Evolutionary conservation across 2,888 invertebrate species (phyloP), one percentile per base, ranked within the genome.

Genomic region (Tipula helvola): DNA sequence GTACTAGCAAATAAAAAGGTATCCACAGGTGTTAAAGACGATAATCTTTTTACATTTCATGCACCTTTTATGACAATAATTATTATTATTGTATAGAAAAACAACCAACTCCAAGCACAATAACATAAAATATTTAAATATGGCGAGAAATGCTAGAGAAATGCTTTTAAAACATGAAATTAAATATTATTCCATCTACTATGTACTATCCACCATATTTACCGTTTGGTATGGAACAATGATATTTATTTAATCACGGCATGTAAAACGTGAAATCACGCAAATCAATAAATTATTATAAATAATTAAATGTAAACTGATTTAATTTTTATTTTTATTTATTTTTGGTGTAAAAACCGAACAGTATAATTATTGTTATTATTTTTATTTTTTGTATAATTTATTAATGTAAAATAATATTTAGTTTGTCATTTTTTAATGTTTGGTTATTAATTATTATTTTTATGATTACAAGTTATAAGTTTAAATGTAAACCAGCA

Each of bases 11-110:
- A 44, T 44, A 44, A 44, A 44, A 28, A 71, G 28, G 28, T 71
- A 71, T 71, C 71, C 71, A 71, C 71, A 71, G 71, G 71, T 71
- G 71, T 71, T 71, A 71, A 71, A 71, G 71, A 71, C 71, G 71
- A 71, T 71, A 71, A 71, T 71, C 71, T 18, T 71, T 71, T 71
- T 71, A 10, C 71, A 12, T 71, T 71, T 18, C 71, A 71, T 71
- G 28, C 28, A 18, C 3, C 28, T 71, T 57, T 71, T 71, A 71
- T 28, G 71, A 71, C 71, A 71, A 71, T 71, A 71, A 71, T 71
- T 71, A 71, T 28, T 28, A 28, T 71, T 28, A 2, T 10, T 44
- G 44, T 10, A 52, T 3, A n/a, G 1, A 52, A n/a, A n/a, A n/a
- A 52, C n/a, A 4, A 41, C 1, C n/a, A 4, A 41, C 1, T 41